A percentile compares a stretch with the other conserved stretches of the same genome.
Evolutionary conservation across 2,888 invertebrate species (phyloP).

Genomic region (Tetropium fuscum): DNA sequence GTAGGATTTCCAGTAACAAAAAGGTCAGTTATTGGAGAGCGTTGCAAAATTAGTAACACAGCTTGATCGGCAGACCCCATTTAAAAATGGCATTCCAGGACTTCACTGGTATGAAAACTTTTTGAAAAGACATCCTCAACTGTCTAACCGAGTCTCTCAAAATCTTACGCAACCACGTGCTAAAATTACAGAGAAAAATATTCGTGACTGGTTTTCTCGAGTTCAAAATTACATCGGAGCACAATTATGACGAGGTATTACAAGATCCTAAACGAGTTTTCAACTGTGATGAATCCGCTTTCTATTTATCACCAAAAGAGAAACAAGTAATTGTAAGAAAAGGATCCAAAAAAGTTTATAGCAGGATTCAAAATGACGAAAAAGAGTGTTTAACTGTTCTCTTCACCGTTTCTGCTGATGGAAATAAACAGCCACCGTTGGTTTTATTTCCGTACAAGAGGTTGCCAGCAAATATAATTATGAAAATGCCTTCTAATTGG

Average conservation of each 20-base stretch:
- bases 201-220: constrained; percentile 49
- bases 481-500: constrained; percentile 21
- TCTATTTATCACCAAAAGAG: constrained; percentile 56
- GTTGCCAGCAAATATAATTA: constrained; percentile 13
- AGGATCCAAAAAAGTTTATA: constrained; percentile 51
- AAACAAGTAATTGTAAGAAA: constrained; percentile 52
- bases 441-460: constrained; percentile 25
- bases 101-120: no score
- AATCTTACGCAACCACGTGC: constrained; percentile 38
- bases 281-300: constrained; percentile 58
- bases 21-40: constrained; percentile 5
- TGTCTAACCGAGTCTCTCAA: constrained; percentile 48
- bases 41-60: constrained; percentile 40
- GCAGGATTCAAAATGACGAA: constrained; percentile 47
- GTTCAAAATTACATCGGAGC: constrained; percentile 26
- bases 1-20: constrained; percentile 12
- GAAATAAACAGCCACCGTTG: constrained; percentile 24
- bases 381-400: constrained; percentile 48
- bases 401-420: constrained; percentile 41
- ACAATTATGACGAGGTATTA: constrained; percentile 36
- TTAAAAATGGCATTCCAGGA: constrained; percentile 51
- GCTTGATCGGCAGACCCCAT: constrained; percentile 37
- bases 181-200: constrained; percentile 17
- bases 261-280: no score
- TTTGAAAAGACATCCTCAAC: neutral